phyloP scores from a whole-genome alignment of 2,888 invertebrate genomes.

The Ctena decussata region DNA sequence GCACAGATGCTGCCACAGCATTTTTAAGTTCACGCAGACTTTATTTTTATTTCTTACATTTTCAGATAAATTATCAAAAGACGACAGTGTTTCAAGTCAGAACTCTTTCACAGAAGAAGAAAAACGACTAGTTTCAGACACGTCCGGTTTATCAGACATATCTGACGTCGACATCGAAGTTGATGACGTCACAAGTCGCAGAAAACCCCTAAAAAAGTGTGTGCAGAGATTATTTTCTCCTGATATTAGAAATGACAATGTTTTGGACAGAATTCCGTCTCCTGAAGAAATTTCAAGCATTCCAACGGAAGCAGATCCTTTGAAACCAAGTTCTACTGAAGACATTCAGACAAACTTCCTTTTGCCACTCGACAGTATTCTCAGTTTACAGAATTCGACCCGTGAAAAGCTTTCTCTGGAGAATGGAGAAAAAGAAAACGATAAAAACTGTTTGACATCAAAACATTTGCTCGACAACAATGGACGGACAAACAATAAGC shows the following conservation, averaged over 20 bases:
- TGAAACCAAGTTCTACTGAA: not conserved
- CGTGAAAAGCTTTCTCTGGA: not conserved
- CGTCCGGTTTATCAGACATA: slow-evolving; percentile 68
- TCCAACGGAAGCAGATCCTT: not conserved
- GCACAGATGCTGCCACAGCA: too few species aligned
- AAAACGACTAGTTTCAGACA: not conserved
- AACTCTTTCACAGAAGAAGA: not conserved
- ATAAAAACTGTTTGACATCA: not conserved
- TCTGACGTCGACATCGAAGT: slow-evolving; percentile 55
- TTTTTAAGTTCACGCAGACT: too few species aligned
- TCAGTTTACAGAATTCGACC: not conserved
- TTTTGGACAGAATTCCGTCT: slow-evolving; percentile 47
- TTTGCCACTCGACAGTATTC: not conserved
- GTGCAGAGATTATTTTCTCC: slow-evolving; percentile 61
- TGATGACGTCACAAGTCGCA: slow-evolving; percentile 43
- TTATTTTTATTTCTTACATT: not conserved
- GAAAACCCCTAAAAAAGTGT: not conserved
- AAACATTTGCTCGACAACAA: not conserved
- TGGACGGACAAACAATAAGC: not conserved
- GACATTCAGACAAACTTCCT: not conserved
- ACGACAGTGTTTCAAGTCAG: not conserved
- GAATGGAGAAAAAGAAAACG: not conserved
- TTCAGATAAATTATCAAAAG: not conserved
- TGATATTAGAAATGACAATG: slow-evolving; percentile 49
- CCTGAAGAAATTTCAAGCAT: slow-evolving; percentile 7